These are phyloP conservation scores for Cyclura pinguis DNA, from an alignment of 2,797 vertebrate species.

Conservation along the genomic window DNA sequence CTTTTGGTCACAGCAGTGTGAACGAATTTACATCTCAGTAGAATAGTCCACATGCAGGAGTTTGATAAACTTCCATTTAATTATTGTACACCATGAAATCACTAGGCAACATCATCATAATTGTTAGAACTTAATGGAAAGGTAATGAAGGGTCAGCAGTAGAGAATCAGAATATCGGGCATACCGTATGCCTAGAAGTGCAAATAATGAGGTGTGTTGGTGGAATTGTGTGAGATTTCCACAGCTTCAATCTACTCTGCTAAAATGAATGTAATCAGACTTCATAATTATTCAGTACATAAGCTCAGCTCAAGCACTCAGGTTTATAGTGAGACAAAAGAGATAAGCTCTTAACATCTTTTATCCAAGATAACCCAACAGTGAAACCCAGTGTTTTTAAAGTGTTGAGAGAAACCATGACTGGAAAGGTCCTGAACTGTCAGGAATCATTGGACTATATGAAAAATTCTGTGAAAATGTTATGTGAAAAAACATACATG, in stretches of 20 bases:
- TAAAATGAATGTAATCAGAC: slow-evolving; percentile 27
- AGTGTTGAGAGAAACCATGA: too few relatives aligned
- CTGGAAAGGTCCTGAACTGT: too few relatives aligned
- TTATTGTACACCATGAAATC: slow-evolving; percentile 33
- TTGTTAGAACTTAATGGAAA: slow-evolving; percentile 34
- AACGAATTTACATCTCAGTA: slow-evolving; percentile 5
- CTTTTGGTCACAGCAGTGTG: background rate
- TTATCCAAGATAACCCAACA: background rate
- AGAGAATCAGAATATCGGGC: slow-evolving; percentile 33
- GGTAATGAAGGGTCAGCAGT: slow-evolving; percentile 37
- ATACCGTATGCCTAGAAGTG: slow-evolving; percentile 19
- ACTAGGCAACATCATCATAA: slow-evolving; percentile 37
- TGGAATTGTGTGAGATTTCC: slow-evolving; percentile 14
- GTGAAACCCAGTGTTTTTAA: too few relatives aligned
- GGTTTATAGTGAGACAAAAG: background rate
- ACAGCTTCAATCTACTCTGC: background rate
- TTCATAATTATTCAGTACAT: background rate
- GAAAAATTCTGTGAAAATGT: too few relatives aligned
- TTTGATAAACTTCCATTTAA: slow-evolving; percentile 27
- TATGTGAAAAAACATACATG: too few relatives aligned
- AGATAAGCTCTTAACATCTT: background rate
- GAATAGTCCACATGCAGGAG: background rate
- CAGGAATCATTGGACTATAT: too few relatives aligned
- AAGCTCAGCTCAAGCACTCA: background rate
- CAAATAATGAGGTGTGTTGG: slow-evolving; percentile 37